Base-by-base conservation (phyloP, 2,888 invertebrate species). In the Eledone cirrhosa region DNA sequence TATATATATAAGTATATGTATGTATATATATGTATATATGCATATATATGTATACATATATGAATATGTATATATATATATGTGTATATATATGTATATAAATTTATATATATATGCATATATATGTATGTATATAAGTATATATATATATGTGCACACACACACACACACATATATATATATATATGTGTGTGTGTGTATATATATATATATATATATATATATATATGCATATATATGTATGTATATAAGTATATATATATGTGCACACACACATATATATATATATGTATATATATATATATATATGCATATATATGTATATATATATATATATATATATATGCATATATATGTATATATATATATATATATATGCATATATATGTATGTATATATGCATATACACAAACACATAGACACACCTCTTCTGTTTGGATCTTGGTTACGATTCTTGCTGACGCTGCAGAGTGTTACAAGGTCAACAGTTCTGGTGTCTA, bases 201-300 rank as follows among this genome's bases (percentile, higher is more conserved):
- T 53, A 53, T 53, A 22, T 53, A 53, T 53, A 53, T 53, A 53
- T 53, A 53, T 53, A 53, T 53, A 53, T 53, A 53, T 53, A 53
- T 53, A 22, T 53, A 53, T 53, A 53, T 53, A 53, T 53, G 22
- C 19, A 53, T 53, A 53, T 53, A 53, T 53, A 22, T 53, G 22
- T 53, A 53, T 53, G 22, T 53, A 53, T 53, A 53, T 53, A 53
- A 16, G 22, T 53, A 53, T 53, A 22, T 53, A 53, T 53, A 53
- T 53, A 53, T 53, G 53, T 53, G 22, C 19, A 53, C 19, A 53
- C 19, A 53, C 19, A 53, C 19, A 53, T 53, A 53, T 53, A 22
- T 53, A 53, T 53, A 53, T 53, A 53, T 53, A 53, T 53, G 22
- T 53, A 53, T 53, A 53, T 53, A 22, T 53, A 53, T 53, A 53